Base-by-base conservation (phyloP, 2,888 invertebrate genomes). In the Nemotelus nigrinus region DNA sequence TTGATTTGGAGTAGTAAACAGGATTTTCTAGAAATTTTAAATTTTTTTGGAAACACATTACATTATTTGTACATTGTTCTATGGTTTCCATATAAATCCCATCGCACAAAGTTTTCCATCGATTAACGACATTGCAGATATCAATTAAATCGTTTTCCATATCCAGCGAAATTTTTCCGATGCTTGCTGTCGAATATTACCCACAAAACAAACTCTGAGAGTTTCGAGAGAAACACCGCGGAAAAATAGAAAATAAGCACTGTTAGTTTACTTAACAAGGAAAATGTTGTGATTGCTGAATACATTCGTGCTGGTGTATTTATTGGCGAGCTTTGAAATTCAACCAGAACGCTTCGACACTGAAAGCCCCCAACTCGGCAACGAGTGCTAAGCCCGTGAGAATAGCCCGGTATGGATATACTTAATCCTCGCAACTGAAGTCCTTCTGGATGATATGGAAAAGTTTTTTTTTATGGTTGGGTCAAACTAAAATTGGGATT, bases 201-300 rank as follows among this genome's bases (percentile, higher is more conserved):
- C 25, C 25, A 25, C 25, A 25, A 25, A 25, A 25, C 25, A 25
- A 25, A 25, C 25, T 25, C 25, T 25, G n/a, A 45, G 44, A 10
- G 25, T 25, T 63, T 3, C 3, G n/a, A 44, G 48, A 45, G 41
- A 75, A 63, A n/a, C 75, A 48, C 60, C 47, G 44, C 8, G 7
- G 63, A 75, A 60, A 58, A 63, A 63, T 48, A 79, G 76, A 78
- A 79, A 77, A 74, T 65, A 72, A 74, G 65, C 63, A 70, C 76
- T 78, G 63, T 76, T 67, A 72, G 78, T 79, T 79, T 79, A 79
- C 76, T 79, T 79, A 79, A 79, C 79, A 78, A 76, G 78, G 64
- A 79, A 78, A 79, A 79, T 76, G 75, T 79, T 79, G 79, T 65
- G 76, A 64, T 70, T 76, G 77, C 68, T 45, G 60, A 58, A 43